Base-by-base conservation (phyloP, 2,797 vertebrate genomes). In the Sarcophilus harrisii region DNA sequence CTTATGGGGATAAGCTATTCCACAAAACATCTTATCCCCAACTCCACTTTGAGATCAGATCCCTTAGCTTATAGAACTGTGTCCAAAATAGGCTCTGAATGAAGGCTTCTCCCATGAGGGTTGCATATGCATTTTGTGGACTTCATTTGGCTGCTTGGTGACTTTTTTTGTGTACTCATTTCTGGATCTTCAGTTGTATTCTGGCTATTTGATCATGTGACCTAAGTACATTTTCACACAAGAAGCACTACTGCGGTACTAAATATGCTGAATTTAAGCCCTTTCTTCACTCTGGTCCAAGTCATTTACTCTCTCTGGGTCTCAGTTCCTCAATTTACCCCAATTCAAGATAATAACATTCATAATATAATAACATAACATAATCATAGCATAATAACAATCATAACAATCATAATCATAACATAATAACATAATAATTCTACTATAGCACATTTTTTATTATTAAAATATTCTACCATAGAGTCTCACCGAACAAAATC, bases 11-110 rank as follows among this genome's bases (percentile, higher is more conserved):
- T 81, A 81, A 81, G 21, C 13, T 66, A 66, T 45, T 81, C 38
- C 73, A 73, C 66, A 45, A 45, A 81, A 38, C 29, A 92, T 90
- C 91, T 95, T 90, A 49, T n/a, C 66, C 57, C 38, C 62, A 91
- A 91, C 24, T 66, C 38, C 29, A 90, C 92, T 62, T 6, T 32
- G 3, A 92, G 45, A 89, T 91, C 66, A 73, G 24, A 9, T 27
- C 27, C 49, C 45, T 90, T 87, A 55, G 1, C 49, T 59, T 94
- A 57, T 27, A 11, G 58, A 90, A 2, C 49, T 81, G 52, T 57
- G 93, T 0, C 57, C 29, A 90, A 90, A 49, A 93, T 0, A 57
- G 24, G 1, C 38, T 57, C 94, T 3, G 2, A 91, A 38, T n/a
- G 91, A 96, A 57, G n/a, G 91, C 57, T 91, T 52, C 73, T 49